Base-by-base conservation (phyloP, 2,113 vertebrate genomes). In the Thamnaconus septentrionalis region DNA sequence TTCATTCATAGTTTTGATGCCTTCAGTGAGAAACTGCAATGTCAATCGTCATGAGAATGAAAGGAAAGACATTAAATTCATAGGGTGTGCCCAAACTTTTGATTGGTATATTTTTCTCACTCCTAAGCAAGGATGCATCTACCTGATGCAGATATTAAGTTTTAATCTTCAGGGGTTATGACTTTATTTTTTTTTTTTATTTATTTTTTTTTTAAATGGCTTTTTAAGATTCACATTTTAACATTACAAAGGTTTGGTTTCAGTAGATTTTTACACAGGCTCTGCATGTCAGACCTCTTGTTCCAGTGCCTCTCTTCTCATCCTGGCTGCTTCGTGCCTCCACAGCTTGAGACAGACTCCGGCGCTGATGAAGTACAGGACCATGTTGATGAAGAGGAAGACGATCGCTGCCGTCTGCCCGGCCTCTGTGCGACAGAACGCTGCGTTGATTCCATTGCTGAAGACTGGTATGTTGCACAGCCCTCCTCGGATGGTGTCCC, bases 351-450 rank as follows among this genome's bases (percentile, higher is more conserved):
- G 84, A 68, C 91, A 93, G 49, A 97, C 93, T 8, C 84, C 65
- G 0, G 93, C 92, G 2, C 96, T 87, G 3, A 97, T 87, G 3
- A 98, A 89, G 69, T 98, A 98, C 0, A 97, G 73, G 31, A 93
- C 65, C 85, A 92, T 94, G 8, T 81, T 94, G 83, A 94, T 71
- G 71, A 97, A 98, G 40, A 98, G 73, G 84, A 98, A 98, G 78
- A 97, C 86, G 39, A 96, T 93, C 0, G 93, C 97, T 0, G 95
- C 96, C 0, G 91, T 94, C 87, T 98, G 97, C 0, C 97, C 96
- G 0, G 96, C 94, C 77, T 98, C 96, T 0, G 94, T 92, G 0
- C 95, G 93, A 79, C 97, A 98, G 76, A 98, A 95, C 0, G 87
- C 73, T 0, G 93, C 92, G 0, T 94, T 96, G 12, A 96, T 7